Base-by-base conservation (phyloP, 2,888 invertebrate species). In the Chymomyza caudatula region DNA sequence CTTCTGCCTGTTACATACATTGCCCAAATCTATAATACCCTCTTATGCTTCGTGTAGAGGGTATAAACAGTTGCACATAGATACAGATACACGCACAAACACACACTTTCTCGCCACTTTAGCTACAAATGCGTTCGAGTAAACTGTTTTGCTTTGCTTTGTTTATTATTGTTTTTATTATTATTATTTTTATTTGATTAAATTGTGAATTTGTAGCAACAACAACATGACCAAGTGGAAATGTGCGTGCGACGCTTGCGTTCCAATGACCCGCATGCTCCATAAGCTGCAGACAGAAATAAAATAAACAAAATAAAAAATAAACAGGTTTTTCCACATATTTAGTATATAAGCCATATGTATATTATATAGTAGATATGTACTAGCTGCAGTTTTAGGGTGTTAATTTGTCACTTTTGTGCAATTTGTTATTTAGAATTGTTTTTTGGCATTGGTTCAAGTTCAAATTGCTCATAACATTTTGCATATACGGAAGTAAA, bases 221-320 rank as follows among this genome's bases (percentile, higher is more conserved):
- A 57, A 47, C 62, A 71, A 66, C 64, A 65, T 60, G 58, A 70
- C 60, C 66, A 69, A 44, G 52, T 60, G 56, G 63, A 77, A 69
- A 63, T 87, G 81, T 86, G 87, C 86, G 87, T 84, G 84, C 82
- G 87, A 87, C 84, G 75, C 69, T 71, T 66, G 77, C 77, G 86
- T 78, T 75, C 87, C 87, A 84, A 81, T 84, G 87, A 84, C 84
- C 86, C 80, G 83, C 76, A 87, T 86, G 72, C 13, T 55, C 17
- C 11, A 29, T 5, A 47, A 47, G 47, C 47, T 19, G 6, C 15
- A 47, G 47, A 17, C 47, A 37, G 11, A 37, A 37, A 37, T 4
- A 25, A 25, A 25, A 37, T 13, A 37, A 11, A 29, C 6, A 29
- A 8, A 29, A 29, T 29, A 29, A 11, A 25, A 37, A 37, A 8